Conservation (phyloP, 2,113 vertebrate species). For the Misgurnus mizolepis region DNA sequence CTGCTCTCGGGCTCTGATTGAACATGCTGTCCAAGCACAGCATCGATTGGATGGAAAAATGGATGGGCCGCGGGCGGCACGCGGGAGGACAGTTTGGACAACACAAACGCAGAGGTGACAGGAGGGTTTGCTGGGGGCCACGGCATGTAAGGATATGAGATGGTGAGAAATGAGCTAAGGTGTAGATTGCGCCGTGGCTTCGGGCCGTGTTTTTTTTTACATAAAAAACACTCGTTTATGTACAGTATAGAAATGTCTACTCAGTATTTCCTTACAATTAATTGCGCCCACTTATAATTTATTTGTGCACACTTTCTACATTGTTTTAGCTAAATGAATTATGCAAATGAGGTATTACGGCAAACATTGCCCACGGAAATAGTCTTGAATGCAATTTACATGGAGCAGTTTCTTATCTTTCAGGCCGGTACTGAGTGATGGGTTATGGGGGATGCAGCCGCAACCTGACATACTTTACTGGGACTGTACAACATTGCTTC, state of each 20-base stretch:
- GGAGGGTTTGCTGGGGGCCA: slow-evolving; percentile 31
- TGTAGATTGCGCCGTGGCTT: background rate
- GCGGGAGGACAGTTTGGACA: slow-evolving; percentile 50
- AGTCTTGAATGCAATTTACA: no score
- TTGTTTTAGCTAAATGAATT: no score
- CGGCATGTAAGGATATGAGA: slow-evolving; percentile 37
- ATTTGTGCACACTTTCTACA: no score
- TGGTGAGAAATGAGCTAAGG: slow-evolving; percentile 32
- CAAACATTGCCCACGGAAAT: no score
- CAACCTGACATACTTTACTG: no score
- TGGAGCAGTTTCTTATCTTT: no score
- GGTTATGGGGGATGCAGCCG: no score
- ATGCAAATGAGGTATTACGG: no score
- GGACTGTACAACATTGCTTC: no score
- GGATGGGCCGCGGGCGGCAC: slow-evolving; percentile 17
- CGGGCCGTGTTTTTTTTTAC: background rate
- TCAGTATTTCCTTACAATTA: background rate
- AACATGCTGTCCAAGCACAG: slow-evolving; percentile 48
- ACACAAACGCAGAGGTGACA: slow-evolving; percentile 47
- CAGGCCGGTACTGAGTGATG: no score
- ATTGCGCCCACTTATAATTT: no score
- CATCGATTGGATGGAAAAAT: slow-evolving; percentile 53
- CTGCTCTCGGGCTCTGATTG: slow-evolving; percentile 48
- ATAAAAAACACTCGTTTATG: background rate
- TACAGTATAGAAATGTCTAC: background rate